Evolutionary conservation across 2,888 invertebrate genomes (phyloP).

Genomic region (Heliconius ethilla): DNA sequence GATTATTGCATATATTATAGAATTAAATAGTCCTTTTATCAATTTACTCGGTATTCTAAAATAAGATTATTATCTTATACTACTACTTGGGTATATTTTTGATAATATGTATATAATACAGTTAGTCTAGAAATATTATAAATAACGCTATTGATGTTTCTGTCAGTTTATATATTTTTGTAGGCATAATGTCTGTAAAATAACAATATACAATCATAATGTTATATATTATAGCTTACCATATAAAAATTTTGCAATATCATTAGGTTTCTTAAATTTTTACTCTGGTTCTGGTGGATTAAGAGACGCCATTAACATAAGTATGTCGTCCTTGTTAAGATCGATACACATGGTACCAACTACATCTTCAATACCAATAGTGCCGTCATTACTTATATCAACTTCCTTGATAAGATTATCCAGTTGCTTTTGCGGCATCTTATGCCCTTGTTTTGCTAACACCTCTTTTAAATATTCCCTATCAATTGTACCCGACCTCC

Average conservation of each 20-base stretch:
- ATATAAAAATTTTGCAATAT: not conserved
- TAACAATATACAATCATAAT: not conserved
- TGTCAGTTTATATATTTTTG: not conserved
- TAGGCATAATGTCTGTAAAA: not conserved
- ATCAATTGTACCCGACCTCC: constrained; percentile 59
- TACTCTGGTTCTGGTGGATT: constrained; percentile 50
- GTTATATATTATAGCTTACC: not conserved
- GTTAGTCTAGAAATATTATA: not conserved
- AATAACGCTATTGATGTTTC: not conserved
- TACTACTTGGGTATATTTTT: too few relatives aligned
- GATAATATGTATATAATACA: not conserved
- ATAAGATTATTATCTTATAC: too few relatives aligned
- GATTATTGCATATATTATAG: too few relatives aligned
- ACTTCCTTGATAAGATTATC: constrained; percentile 73
- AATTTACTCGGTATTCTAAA: too few relatives aligned
- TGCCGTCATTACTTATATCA: constrained; percentile 72
- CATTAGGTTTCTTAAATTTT: constrained; percentile 34
- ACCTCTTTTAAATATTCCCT: constrained; percentile 65
- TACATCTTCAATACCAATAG: constrained; percentile 71
- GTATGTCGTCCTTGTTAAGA: constrained; percentile 68
- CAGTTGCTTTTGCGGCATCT: constrained; percentile 60
- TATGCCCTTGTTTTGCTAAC: constrained; percentile 62
- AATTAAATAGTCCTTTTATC: too few relatives aligned
- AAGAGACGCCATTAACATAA: constrained; percentile 58
- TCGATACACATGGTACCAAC: constrained; percentile 75